Conservation (phyloP, 1,140 invertebrate genomes). For the Conopomorpha cramerella region DNA sequence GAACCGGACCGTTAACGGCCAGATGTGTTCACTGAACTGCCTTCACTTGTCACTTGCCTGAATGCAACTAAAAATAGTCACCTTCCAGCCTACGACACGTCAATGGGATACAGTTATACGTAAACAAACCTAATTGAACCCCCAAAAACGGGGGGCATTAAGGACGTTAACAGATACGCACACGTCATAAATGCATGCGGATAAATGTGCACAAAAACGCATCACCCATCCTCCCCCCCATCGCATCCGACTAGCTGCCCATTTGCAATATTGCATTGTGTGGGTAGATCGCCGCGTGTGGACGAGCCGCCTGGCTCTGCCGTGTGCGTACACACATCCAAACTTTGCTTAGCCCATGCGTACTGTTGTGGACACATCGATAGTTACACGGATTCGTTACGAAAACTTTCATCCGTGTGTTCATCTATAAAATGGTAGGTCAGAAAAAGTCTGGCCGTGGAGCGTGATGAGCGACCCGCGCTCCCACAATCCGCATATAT, state of each 20-base stretch:
- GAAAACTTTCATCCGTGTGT: too few species aligned
- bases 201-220: constrained; percentile 55
- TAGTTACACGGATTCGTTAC: constrained; percentile 33
- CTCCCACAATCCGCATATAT: too few species aligned
- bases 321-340: constrained; percentile 18
- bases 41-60: constrained; percentile 43
- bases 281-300: constrained; percentile 40
- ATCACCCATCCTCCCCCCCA: constrained; percentile 30
- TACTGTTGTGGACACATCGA: constrained; percentile 48
- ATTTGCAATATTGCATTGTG: constrained; percentile 55
- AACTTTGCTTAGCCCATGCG: constrained; percentile 50
- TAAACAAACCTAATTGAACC: constrained; percentile 12
- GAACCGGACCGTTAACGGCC: constrained; percentile 41
- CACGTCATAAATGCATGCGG: too few species aligned
- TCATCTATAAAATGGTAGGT: too few species aligned
- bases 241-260: constrained; percentile 57
- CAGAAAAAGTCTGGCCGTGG: too few species aligned
- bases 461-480: too few species aligned
- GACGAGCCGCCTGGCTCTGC: constrained; percentile 8
- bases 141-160: constrained; percentile 12
- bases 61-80: constrained; percentile 36
- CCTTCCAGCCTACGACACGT: not conserved
- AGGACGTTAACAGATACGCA: constrained; percentile 42
- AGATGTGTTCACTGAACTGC: constrained; percentile 27
- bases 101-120: too few species aligned